A percentile compares a stretch with the other conserved stretches of the same genome.
These are phyloP conservation scores for Agonopterix subpropinquella DNA, from an alignment of 2,888 invertebrate species.

Conservation along the genomic window DNA sequence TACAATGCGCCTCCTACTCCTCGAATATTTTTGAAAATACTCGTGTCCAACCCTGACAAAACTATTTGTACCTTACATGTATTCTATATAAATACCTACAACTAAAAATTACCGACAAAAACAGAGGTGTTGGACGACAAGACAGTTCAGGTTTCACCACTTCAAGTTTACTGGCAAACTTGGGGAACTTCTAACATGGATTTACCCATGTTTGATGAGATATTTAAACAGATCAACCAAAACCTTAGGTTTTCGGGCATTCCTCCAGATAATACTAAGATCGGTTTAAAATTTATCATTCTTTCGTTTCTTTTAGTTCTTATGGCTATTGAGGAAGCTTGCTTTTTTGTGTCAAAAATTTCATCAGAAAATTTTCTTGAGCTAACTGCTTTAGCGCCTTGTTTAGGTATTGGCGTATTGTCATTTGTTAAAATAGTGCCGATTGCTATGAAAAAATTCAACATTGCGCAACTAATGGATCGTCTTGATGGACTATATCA, in stretches of 20 bases:
- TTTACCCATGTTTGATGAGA: constrained; percentile 37
- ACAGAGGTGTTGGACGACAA: too few species aligned
- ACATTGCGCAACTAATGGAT: constrained; percentile 32
- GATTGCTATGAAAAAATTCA: constrained; percentile 11
- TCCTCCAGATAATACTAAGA: constrained; percentile 26
- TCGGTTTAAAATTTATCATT: constrained; percentile 29
- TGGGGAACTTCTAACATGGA: constrained; percentile 20
- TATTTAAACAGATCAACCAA: constrained; percentile 38
- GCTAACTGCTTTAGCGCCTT: constrained; percentile 45
- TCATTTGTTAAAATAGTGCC: constrained; percentile 34
- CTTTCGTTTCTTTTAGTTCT: constrained; percentile 18
- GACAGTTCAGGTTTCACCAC: too few species aligned
- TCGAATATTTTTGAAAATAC: too few species aligned
- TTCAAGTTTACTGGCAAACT: too few species aligned
- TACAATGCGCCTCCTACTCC: too few species aligned
- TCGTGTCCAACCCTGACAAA: too few species aligned
- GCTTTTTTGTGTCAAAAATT: constrained; percentile 38
- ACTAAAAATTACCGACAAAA: too few species aligned
- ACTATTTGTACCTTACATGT: too few species aligned
- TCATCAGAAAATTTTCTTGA: constrained; percentile 44
- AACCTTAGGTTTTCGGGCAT: constrained; percentile 43
- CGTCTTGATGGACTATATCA: constrained; percentile 29
- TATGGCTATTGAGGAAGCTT: constrained; percentile 28
- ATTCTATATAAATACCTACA: too few species aligned
- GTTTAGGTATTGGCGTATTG: constrained; percentile 37